These are phyloP conservation scores for Drosophila anomalipes DNA, from an alignment of 2,888 invertebrate genomes.

Conservation along the genomic window DNA sequence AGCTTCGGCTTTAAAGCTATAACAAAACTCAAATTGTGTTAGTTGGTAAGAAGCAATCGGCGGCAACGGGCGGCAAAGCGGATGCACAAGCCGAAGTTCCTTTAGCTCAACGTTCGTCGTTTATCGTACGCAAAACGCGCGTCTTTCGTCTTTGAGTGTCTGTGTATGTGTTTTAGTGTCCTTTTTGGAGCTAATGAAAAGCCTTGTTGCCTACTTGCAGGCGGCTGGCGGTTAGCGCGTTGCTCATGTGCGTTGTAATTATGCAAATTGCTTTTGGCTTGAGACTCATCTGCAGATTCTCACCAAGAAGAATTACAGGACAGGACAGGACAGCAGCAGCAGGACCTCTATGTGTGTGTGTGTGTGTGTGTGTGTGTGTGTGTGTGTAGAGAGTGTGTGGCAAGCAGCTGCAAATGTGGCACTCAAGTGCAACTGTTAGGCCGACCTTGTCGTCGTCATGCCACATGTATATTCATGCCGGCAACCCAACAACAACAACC, in stretches of 20 bases:
- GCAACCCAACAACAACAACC: conserved; percentile 39
- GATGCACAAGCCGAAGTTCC: conserved; percentile 31
- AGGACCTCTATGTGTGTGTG: conserved; percentile 1
- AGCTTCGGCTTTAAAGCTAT: conserved; percentile 79
- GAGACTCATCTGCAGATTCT: conserved; percentile 27
- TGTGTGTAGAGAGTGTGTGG: not conserved
- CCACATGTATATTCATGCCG: conserved; percentile 80
- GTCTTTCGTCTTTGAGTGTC: conserved; percentile 16
- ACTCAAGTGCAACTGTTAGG: conserved; percentile 77
- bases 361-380: not conserved
- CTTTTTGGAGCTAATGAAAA: conserved; percentile 49
- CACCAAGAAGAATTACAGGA: conserved; percentile 33
- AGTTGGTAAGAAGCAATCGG: conserved; percentile 83
- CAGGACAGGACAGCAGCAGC: conserved; percentile 27
- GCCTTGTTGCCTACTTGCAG: conserved; percentile 49
- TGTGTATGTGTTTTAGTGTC: conserved; percentile 36
- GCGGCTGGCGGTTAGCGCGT: conserved; percentile 18
- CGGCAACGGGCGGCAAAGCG: conserved; percentile 79
- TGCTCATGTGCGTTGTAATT: conserved; percentile 76
- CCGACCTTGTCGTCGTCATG: conserved; percentile 65
- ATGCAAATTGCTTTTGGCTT: conserved; percentile 68
- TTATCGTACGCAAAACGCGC: not conserved
- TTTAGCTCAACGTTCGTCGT: conserved; percentile 5
- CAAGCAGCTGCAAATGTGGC: conserved; percentile 41
- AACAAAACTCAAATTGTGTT: conserved; percentile 81